These are phyloP conservation scores for Haliclystus octoradiatus DNA, from an alignment of 30 jellyfish, hydroid and myxozoan species.

Conservation along the genomic window DNA sequence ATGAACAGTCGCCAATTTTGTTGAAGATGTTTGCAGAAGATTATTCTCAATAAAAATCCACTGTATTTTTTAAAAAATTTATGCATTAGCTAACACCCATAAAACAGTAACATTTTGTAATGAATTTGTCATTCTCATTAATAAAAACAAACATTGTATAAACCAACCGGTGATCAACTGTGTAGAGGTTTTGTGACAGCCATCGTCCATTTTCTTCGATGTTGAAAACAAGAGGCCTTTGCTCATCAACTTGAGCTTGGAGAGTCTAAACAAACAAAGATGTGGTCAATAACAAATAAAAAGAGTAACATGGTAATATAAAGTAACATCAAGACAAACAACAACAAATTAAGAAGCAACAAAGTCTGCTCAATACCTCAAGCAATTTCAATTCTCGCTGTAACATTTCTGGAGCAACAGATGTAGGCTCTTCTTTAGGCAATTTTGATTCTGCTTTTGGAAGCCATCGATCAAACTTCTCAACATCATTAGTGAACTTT, in stretches of 20 bases:
- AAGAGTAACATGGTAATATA: neutral
- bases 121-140: no score
- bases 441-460: conserved; percentile 40
- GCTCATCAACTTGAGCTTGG: conserved; percentile 47
- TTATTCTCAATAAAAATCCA: no score
- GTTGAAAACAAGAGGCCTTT: conserved; percentile 15
- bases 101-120: no score
- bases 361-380: no score
- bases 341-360: no score
- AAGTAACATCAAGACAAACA: neutral
- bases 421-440: conserved; percentile 23
- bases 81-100: no score
- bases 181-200: conserved; percentile 50
- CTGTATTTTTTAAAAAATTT: no score
- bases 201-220: conserved; percentile 78
- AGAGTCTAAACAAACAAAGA: conserved; percentile 25
- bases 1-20: no score
- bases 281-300: neutral
- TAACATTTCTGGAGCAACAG: conserved; percentile 47
- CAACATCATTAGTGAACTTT: conserved; percentile 38
- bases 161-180: conserved; percentile 52
- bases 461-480: conserved; percentile 48
- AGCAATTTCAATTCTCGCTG: conserved; percentile 35
- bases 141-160: no score
- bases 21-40: no score